Evolutionary conservation across 2,797 vertebrate genomes (phyloP), one percentile per base, ranked within the genome.

Genomic region (Rhinophrynus dorsalis): DNA sequence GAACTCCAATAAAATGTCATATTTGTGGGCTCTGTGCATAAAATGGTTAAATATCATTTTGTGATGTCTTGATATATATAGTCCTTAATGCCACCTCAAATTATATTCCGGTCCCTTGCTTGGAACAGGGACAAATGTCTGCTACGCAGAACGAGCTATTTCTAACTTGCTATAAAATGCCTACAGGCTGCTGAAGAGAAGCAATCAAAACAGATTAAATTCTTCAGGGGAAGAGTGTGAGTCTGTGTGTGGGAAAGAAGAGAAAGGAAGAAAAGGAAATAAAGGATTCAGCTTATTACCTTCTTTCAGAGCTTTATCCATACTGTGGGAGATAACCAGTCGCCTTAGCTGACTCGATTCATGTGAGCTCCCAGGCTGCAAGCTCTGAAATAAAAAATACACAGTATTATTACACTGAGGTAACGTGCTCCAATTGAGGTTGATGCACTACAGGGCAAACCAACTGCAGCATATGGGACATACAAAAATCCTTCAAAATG

Each of bases 291-390:
- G 48, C 86, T 85, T 90, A n/a, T n/a, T n/a, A 99, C 96, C 96
- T 93, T 99, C 97, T 80, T 95, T 98, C 55, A 99, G 85, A 64
- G 94, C 89, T 87, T 97, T 97, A 81, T 99, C 97, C 89, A 98
- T 93, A 70, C 92, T 97, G 81, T 98, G 96, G 8, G 96, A 99
- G 81, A 99, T 92, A 67, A 97, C 88, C 77, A 96, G 92, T 77
- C 93, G 93, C 81, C 94, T 90, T 74, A 84, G 89, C 6, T 92
- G 96, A 70, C 79, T 68, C 0, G 85, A 79, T 56, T 98, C 96
- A 66, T 90, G 88, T 40, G 78, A 79, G 40, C 84, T 90, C 76
- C 87, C 91, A 77, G 67, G 77, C 69, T 90, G 89, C 74, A 84
- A 81, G 78, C 75, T 87, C 96, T 98, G 84, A 75, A 86, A 89